Evolutionary conservation across 2,888 invertebrate species (phyloP).

Genomic region (Salpingus planirostris): DNA sequence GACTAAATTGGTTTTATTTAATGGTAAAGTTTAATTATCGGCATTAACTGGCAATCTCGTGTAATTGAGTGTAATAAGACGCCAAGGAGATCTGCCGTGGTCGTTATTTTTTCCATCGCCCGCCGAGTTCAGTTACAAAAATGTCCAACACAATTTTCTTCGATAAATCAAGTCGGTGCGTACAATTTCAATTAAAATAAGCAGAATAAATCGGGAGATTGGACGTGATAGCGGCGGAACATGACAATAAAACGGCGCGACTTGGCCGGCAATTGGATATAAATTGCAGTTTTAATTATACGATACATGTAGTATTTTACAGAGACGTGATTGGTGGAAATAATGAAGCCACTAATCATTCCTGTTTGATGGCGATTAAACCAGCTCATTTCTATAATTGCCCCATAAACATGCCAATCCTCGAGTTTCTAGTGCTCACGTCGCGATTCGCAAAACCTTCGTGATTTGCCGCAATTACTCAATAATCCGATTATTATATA

Average conservation of each 20-base stretch:
- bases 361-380: slow-evolving; percentile 37
- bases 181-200: slow-evolving; percentile 31
- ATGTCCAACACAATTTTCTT: slow-evolving; percentile 14
- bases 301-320: slow-evolving; percentile 36
- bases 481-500: slow-evolving; percentile 16
- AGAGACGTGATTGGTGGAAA: slow-evolving; percentile 37
- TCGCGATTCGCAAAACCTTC: slow-evolving; percentile 17
- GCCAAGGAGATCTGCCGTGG: too few species aligned
- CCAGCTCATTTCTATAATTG: slow-evolving; percentile 41
- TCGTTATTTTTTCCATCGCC: too few species aligned
- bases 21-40: slow-evolving; percentile 9
- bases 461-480: slow-evolving; percentile 21
- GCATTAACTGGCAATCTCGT: slow-evolving; percentile 10
- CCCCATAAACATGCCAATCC: slow-evolving; percentile 40
- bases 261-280: slow-evolving; percentile 30
- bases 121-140: too few species aligned
- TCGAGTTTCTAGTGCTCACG: slow-evolving; percentile 21
- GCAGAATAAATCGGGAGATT: slow-evolving; percentile 28
- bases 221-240: slow-evolving; percentile 26
- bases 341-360: slow-evolving; percentile 42
- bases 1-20: too few species aligned
- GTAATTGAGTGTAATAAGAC: slow-evolving; percentile 13
- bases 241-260: slow-evolving; percentile 29
- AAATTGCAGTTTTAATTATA: slow-evolving; percentile 40
- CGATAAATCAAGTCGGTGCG: slow-evolving; percentile 19